Percentiles rank a stretch among this genome's conserved stretches.
Evolutionary conservation across 2,113 vertebrate species (phyloP).

Genomic region (Sinosuthora webbiana): DNA sequence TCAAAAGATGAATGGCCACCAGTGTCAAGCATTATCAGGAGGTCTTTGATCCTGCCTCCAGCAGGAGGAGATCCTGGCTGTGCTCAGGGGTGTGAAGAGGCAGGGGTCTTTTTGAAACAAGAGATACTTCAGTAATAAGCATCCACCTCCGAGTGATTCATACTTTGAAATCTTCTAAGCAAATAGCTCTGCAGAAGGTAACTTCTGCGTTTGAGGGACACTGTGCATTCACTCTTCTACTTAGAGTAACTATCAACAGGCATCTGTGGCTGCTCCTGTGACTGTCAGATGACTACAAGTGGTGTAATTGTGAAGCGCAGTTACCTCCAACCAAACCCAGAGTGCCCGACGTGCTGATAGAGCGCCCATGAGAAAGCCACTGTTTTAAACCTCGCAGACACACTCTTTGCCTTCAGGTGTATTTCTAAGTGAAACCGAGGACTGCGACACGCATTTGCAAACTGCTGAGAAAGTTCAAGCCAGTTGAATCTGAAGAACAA

Average conservation of each 20-base stretch:
- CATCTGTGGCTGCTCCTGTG: background rate
- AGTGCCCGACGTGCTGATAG: background rate
- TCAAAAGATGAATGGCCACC: background rate
- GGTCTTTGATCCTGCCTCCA: background rate
- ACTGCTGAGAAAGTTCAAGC: background rate
- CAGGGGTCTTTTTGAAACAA: background rate
- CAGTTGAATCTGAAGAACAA: background rate
- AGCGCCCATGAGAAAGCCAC: background rate
- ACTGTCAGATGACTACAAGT: background rate
- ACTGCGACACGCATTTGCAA: fast-evolving
- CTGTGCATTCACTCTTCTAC: background rate
- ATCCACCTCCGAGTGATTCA: background rate
- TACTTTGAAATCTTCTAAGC: background rate
- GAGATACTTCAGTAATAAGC: background rate
- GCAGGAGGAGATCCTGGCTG: background rate
- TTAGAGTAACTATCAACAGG: background rate
- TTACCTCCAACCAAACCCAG: background rate
- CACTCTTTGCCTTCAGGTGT: background rate
- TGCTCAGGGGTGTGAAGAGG: background rate
- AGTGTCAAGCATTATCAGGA: background rate
- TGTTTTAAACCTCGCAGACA: background rate
- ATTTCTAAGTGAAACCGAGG: background rate
- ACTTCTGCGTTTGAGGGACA: background rate
- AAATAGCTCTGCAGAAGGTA: background rate
- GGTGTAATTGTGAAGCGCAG: background rate